Evolutionary conservation across 2,888 invertebrate species (phyloP).

Genomic region (Smittia sp.): DNA sequence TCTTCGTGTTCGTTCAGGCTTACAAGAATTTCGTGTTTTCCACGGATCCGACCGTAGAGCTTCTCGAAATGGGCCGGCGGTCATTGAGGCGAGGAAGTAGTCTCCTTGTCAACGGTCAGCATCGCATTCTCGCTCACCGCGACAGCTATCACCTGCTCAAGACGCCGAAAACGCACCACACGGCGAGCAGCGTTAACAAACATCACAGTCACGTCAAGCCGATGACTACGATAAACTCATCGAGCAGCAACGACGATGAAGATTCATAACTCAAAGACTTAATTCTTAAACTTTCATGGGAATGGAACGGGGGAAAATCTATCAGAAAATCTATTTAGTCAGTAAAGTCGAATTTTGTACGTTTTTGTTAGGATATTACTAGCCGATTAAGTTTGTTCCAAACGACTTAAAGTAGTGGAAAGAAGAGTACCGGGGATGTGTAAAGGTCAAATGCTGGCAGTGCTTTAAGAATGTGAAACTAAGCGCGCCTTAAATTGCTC

Average conservation of each 20-base stretch:
- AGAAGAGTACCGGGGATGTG: no score
- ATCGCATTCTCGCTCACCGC: conserved; percentile 48
- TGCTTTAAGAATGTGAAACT: not conserved
- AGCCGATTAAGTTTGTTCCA: not conserved
- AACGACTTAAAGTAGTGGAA: not conserved
- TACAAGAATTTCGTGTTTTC: conserved; percentile 73
- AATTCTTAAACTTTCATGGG: not conserved
- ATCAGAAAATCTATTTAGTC: conserved; percentile 10
- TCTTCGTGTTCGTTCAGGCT: conserved; percentile 66
- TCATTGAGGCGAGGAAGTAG: conserved; percentile 64
- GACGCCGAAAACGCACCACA: conserved; percentile 42
- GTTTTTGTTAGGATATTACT: conserved; percentile 29
- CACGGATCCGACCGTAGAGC: conserved; percentile 65
- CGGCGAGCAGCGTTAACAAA: not conserved
- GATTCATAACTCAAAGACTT: conserved; percentile 37
- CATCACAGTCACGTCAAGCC: conserved; percentile 21
- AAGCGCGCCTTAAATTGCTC: conserved; percentile 27
- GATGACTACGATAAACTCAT: conserved; percentile 32
- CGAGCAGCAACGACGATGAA: conserved; percentile 39
- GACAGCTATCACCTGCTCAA: conserved; percentile 51
- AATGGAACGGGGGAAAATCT: conserved; percentile 1
- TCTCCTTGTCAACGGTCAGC: conserved; percentile 52
- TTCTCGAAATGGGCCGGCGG: conserved; percentile 72
- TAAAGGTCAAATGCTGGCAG: not conserved
- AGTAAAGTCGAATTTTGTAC: conserved; percentile 5